These are phyloP conservation scores for Drosophila robusta DNA, from an alignment of 2,888 invertebrate genomes.

Conservation along the genomic window DNA sequence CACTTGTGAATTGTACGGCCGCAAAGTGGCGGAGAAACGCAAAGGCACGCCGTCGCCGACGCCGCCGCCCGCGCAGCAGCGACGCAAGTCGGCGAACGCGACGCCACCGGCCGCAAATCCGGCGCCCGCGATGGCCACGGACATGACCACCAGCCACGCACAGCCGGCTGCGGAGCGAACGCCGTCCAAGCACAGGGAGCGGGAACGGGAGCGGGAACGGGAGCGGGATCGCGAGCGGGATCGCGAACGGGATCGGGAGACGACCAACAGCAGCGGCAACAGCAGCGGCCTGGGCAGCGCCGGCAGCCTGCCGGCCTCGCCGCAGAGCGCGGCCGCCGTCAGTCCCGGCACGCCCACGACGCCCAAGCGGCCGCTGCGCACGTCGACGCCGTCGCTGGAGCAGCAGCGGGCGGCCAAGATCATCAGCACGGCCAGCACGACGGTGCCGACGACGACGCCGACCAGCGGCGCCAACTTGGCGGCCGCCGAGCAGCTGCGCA, in stretches of 20 bases:
- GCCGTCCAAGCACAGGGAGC: conserved; percentile 50
- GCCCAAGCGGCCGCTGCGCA: conserved; percentile 69
- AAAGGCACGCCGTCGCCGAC: conserved; percentile 83
- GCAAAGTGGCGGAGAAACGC: conserved; percentile 85
- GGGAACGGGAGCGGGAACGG: conserved; percentile 32
- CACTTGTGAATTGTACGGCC: conserved; percentile 39
- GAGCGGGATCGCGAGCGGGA: conserved; percentile 40
- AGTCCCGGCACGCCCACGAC: conserved; percentile 70
- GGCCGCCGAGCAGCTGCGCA: conserved; percentile 77
- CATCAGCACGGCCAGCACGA: conserved; percentile 72
- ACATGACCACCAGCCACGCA: conserved; percentile 61
- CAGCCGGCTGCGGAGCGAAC: conserved; percentile 54
- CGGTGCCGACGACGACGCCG: conserved; percentile 68
- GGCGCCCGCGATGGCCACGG: conserved; percentile 38
- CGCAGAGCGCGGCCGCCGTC: conserved; percentile 59
- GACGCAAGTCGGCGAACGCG: conserved; percentile 69
- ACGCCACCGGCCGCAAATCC: conserved; percentile 21
- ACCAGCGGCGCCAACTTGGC: conserved; percentile 55
- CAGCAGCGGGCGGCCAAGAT: conserved; percentile 41
- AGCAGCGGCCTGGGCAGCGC: conserved; percentile 72
- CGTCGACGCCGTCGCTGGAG: conserved; percentile 73
- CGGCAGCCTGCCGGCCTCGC: conserved; percentile 61
- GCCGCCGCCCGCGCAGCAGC: conserved; percentile 80
- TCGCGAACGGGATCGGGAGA: conserved; percentile 37
- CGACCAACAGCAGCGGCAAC: conserved; percentile 56